Base-by-base conservation (phyloP, 2,888 invertebrate species). In the Stratiomys singularior region DNA sequence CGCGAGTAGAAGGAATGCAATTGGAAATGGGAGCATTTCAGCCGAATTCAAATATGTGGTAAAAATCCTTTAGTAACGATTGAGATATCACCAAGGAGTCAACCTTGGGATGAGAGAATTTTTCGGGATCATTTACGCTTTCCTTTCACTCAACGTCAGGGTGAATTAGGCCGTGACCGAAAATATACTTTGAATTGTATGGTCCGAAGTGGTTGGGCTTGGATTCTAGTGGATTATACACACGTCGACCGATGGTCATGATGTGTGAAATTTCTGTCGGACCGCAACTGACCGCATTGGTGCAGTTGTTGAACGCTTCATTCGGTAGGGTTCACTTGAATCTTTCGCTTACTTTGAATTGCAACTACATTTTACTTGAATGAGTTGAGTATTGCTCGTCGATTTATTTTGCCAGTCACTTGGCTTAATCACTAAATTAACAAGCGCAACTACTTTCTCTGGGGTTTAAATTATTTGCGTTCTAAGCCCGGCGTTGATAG, bases 101-200 rank as follows among this genome's bases (percentile, higher is more conserved):
- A 30, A 28, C 28, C 47, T 30, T 63, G 76, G 52, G 52, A 5
- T 52, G 52, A 60, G 25, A 63, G 27, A 72, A 71, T 72, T 78
- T n/a, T 76, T 79, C 66, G 72, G 67, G 79, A 79, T 79, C 79
- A 79, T 78, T 79, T 78, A 79, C 71, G 78, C 77, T 78, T 76
- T 78, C 76, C 76, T 74, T 37, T 58, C 58, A 23, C 23, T 74
- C 58, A 30, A 58, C 60, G 74, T 74, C 74, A 74, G 37, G 30
- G 60, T 58, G 74, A 74, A 74, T 74, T 58, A 58, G 74, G 25
- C 58, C 74, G 74, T 74, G 52, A 25, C 46, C 25, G 46, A 69
- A n/a, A 78, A 52, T 13, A 56, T 77, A 60, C 27, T 77, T 69
- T 44, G 76, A 28, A 74, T 52, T 64, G 72, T 76, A 67, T 30